Base-by-base conservation (phyloP, 2,888 invertebrate species). In the Habrosyne pyritoides region DNA sequence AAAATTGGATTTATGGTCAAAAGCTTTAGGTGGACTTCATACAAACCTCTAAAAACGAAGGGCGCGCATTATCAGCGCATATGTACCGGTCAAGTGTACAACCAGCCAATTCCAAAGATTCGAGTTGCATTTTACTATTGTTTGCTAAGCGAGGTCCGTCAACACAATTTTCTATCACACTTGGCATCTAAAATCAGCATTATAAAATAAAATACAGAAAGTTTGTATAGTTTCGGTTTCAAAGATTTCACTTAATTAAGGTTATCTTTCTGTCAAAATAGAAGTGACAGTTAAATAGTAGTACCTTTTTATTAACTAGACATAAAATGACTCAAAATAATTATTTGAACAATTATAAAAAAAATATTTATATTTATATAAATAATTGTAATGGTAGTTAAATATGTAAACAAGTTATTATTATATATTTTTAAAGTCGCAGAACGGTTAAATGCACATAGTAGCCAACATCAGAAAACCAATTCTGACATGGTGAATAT, bases 51-150 rank as follows among this genome's bases (percentile, higher is more conserved):
- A 95, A 87, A 75, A 96, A 93, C 47, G 94, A 94, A 73, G 96
- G 96, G 82, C 95, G 95, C 83, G 94, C 94, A 84, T 94, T 95
- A 83, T 97, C 97, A 55, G 93, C 89, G 56, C 87, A 87, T 66
- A 96, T 93, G 69, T 96, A 95, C 85, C 95, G 95, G 81, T 98
- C 97, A 42, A 98, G 91, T 87, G 96, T 95, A 81, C 95, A 95
- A 46, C 96, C 96, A 52, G 97, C 97, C 70, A 95, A 90, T 86
- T 97, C 97, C 69, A 97, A 89, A 54, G 95, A 94, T 73, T 96
- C 96, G 47, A 92, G 81, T 77, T 94, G 94, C 90, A 93, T 91
- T 75, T 89, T 93, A 55, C 78, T 81, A 66, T 80, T 79, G 66
- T 91, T 87, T 60, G 70, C 71, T 56, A 80, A 75, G 59, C 79